phyloP scores from a whole-genome alignment of 2,113 vertebrate genomes.

The Heliornis fulica region DNA sequence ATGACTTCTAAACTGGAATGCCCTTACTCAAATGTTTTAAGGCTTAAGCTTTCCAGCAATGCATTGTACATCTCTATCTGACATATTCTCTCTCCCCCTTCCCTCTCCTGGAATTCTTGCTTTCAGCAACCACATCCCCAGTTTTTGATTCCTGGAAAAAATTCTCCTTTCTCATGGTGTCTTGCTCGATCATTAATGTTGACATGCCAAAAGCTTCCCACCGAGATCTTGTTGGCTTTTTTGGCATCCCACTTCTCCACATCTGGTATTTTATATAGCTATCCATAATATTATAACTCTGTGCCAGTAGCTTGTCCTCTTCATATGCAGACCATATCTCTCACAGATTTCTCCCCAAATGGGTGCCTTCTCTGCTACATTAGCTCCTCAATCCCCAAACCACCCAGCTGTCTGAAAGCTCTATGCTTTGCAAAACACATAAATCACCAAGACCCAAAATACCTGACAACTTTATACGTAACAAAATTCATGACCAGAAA shows the following conservation, averaged over 20 bases:
- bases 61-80: neutral
- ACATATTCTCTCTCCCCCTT: neutral
- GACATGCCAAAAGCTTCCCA: constrained; percentile 59
- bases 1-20: constrained; percentile 14
- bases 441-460: neutral
- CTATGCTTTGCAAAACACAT: neutral
- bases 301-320: constrained; percentile 57
- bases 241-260: constrained; percentile 44
- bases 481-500: neutral
- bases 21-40: constrained; percentile 6
- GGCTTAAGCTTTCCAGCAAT: constrained; percentile 3
- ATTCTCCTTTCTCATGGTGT: constrained; percentile 11
- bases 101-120: constrained; percentile 16
- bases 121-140: constrained; percentile 43
- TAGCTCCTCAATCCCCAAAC: neutral
- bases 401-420: neutral
- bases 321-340: neutral
- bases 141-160: constrained; percentile 59
- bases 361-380: neutral
- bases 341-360: neutral
- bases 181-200: constrained; percentile 30
- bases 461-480: neutral
- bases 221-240: constrained; percentile 44
- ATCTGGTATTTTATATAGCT: constrained; percentile 65
- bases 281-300: constrained; percentile 1